A percentile compares a stretch with the other conserved stretches of the same genome.
These are phyloP conservation scores for Himantopus leucocephalus DNA, from an alignment of 2,113 vertebrate genomes.

Conservation along the genomic window DNA sequence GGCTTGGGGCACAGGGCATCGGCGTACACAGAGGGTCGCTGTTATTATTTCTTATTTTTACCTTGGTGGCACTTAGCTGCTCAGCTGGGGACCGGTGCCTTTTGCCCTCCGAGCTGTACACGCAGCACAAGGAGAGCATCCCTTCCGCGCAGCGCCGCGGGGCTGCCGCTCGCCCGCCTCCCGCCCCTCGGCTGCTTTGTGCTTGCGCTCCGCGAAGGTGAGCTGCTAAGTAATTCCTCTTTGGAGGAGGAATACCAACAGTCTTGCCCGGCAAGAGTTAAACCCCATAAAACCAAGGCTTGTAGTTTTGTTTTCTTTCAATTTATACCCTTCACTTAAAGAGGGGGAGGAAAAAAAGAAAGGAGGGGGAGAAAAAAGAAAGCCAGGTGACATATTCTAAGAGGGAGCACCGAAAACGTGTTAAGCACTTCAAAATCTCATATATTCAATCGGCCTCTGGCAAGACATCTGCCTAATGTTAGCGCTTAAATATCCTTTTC, in stretches of 20 bases:
- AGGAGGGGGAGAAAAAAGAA: conserved; percentile 22
- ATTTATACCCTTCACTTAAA: conserved; percentile 72
- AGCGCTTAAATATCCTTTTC: conserved; percentile 86
- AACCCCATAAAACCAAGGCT: conserved; percentile 57
- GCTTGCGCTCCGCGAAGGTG: neutral
- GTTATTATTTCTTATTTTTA: neutral
- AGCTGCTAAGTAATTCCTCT: neutral
- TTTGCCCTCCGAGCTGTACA: neutral
- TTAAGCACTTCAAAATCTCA: conserved; percentile 83
- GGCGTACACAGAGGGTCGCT: accelerated
- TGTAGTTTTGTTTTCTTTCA: conserved; percentile 75
- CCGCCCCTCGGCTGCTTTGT: neutral
- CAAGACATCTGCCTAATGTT: conserved; percentile 85
- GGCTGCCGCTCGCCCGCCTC: too few relatives aligned
- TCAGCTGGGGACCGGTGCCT: neutral
- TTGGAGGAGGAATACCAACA: neutral
- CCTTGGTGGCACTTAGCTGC: neutral
- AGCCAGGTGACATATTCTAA: conserved; percentile 68
- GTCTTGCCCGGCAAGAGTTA: conserved; percentile 57
- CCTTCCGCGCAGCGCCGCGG: neutral
- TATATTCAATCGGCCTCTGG: conserved; percentile 78
- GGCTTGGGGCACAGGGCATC: neutral
- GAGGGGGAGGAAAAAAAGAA: neutral
- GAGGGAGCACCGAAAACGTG: conserved; percentile 69
- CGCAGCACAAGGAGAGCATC: neutral